Conservation (phyloP, 2,888 invertebrate genomes). For the Metellina segmentata region DNA sequence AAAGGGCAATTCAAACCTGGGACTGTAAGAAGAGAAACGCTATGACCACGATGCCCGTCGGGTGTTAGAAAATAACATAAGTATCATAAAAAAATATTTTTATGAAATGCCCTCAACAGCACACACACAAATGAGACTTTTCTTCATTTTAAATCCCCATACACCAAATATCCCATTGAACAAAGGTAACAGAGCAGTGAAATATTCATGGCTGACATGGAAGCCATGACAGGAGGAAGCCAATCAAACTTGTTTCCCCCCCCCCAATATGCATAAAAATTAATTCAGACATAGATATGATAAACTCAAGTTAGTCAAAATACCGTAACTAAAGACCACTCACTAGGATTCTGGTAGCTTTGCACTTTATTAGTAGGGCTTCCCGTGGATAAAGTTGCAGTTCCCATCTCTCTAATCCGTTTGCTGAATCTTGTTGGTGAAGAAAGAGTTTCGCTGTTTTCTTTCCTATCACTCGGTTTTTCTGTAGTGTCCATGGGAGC, state of each 20-base stretch:
- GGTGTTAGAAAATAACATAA: no score
- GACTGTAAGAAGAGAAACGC: no score
- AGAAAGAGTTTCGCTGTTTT: constrained; percentile 60
- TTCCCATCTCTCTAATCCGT: constrained; percentile 59
- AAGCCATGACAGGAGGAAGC: no score
- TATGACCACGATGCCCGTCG: no score
- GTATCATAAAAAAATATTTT: no score
- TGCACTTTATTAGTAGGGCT: constrained; percentile 42
- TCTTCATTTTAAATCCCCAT: no score
- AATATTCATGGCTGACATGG: no score
- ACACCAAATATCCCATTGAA: no score
- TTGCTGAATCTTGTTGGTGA: constrained; percentile 73
- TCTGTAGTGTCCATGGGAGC: constrained; percentile 24
- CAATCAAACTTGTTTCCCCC: neutral
- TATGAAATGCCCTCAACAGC: no score
- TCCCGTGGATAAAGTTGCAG: constrained; percentile 16
- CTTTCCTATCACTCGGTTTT: constrained; percentile 57
- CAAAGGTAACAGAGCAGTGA: no score
- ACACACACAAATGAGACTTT: no score
- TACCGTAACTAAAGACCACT: constrained; percentile 3
- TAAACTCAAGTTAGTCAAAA: neutral
- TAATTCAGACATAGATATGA: neutral
- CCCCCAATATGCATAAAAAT: neutral
- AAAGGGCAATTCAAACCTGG: no score
- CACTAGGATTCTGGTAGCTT: constrained; percentile 52